Base-by-base conservation (phyloP, 2,113 vertebrate species). In the Reinhardtius hippoglossoides region DNA sequence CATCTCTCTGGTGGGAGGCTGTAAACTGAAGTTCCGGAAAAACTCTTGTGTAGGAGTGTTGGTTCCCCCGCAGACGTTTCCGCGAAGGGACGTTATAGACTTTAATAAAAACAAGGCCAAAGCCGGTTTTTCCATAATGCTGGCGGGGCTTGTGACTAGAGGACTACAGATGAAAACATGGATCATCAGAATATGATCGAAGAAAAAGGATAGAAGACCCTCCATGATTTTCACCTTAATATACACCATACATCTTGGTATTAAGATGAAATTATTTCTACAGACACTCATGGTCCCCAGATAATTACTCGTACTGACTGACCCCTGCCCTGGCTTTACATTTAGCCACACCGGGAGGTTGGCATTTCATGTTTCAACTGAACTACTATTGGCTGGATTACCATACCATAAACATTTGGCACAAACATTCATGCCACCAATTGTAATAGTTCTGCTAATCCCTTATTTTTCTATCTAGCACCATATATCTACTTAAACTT, bases 11-110 rank as follows among this genome's bases (percentile, higher is more conserved):
- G 71, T 87, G 85, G 85, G 74, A 71, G 74, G 71, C 71, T 81
- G 40, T 85, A 83, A 90, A 86, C 40, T 46, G 13, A 70, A 80
- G 77, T 75, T 77, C 80, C 44, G 48, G 86, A 71, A 88, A 85
- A 84, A 77, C 40, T 87, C 37, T 61, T 44, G n/a, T 65, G 81
- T 46, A 80, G 42, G 60, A 61, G 70, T 62, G 72, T 70, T 42
- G 8, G 56, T 68, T 68, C 56, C 40, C 16, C 21, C 2, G 20
- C 62, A 73, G 58, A 73, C 46, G 12, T 81, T 72, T 87, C 74
- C 27, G 50, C 56, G 23, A 14, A 79, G 26, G 14, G 71, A 73
- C 56, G 56, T 73, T 74, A 83, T 6, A 54, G 50, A 2, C 31
- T 35, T 3, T 83, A 68, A 74, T 76, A 27, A 86, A 80, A 84